Base-by-base conservation (phyloP, 2,797 vertebrate genomes). In the Pantherophis alleghaniensis region DNA sequence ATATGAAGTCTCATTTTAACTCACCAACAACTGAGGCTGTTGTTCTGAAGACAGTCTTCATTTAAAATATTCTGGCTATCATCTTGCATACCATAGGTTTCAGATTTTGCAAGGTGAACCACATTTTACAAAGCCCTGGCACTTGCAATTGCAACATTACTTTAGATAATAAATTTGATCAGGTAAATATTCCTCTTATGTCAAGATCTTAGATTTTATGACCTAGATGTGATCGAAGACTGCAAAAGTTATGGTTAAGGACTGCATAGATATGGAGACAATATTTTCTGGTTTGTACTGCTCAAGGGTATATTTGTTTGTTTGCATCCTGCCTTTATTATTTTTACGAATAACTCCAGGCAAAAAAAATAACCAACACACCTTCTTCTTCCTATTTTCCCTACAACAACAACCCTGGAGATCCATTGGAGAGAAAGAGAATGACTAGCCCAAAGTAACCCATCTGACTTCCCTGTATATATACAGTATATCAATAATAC, bases 81-180 rank as follows among this genome's bases (percentile, higher is more conserved):
- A 93, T 91, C 0, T 0, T 42, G 56, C 0, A 0, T 56, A 6
- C 60, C 42, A 87, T 89, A 5, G 37, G 60, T 57, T 92, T 92
- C 60, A 92, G 55, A 6, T 55, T 0, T n/a, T 26, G 79, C 2
- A 0, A n/a, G 91, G 32, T 55, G 91, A 1, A 0, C 55, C 57
- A 92, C 61, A 87, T 91, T 91, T 87, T 66, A 59, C 55, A 87
- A 55, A 14, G 91, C 11, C 18, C 63, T 63, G 14, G 47, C 20
- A 11, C 55, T 74, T 20, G 2, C 55, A 74, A 37, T 20, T 69
- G 2, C 42, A 53, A 53, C 0, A 5, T 87, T 91, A 28, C 20
- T 92, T 24, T 55, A 37, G 92, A 69, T 55, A 91, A 93, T 94
- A 88, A 59, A 26, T 63, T 24, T 10, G 53, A 90, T 86, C 7